phyloP scores from a whole-genome alignment of 2,888 invertebrate genomes.

The Aleiodes testaceus region DNA sequence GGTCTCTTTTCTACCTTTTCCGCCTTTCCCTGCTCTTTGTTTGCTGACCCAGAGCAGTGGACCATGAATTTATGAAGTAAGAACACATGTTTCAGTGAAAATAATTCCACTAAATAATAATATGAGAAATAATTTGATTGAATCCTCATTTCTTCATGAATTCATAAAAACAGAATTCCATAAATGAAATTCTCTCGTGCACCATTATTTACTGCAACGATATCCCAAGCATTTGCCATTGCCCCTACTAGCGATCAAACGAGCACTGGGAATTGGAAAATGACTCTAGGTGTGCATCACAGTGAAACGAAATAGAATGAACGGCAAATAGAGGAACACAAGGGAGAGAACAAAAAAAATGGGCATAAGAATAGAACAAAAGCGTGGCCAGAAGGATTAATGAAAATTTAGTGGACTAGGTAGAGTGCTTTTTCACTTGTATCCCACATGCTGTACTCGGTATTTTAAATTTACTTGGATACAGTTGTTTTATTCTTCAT shows the following conservation, averaged over 20 bases:
- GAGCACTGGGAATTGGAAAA: conserved; percentile 39
- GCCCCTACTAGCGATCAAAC: background rate
- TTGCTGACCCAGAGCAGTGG: background rate
- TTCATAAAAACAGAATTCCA: background rate
- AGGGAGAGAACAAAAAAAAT: conserved; percentile 5
- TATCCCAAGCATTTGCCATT: conserved; percentile 31
- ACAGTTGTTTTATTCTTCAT: conserved; percentile 31
- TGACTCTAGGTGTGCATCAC: conserved; percentile 34
- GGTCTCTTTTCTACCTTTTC: conserved; percentile 25
- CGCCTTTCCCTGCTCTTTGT: background rate
- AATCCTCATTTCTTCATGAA: no score
- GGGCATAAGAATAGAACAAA: conserved; percentile 32
- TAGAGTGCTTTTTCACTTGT: conserved; percentile 43
- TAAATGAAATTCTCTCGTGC: background rate
- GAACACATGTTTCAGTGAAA: background rate
- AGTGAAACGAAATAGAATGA: conserved; percentile 17
- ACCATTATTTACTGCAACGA: conserved; percentile 4
- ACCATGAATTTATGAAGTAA: background rate
- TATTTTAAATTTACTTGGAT: conserved; percentile 40
- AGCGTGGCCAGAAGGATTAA: conserved; percentile 44
- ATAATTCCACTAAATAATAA: no score
- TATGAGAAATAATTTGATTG: no score
- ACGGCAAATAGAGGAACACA: background rate
- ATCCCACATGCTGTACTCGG: conserved; percentile 13
- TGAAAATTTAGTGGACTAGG: conserved; percentile 48